phyloP scores from a whole-genome alignment of 37 sponge, comb jelly and placozoan genomes.

The Aplysina aerophoba region DNA sequence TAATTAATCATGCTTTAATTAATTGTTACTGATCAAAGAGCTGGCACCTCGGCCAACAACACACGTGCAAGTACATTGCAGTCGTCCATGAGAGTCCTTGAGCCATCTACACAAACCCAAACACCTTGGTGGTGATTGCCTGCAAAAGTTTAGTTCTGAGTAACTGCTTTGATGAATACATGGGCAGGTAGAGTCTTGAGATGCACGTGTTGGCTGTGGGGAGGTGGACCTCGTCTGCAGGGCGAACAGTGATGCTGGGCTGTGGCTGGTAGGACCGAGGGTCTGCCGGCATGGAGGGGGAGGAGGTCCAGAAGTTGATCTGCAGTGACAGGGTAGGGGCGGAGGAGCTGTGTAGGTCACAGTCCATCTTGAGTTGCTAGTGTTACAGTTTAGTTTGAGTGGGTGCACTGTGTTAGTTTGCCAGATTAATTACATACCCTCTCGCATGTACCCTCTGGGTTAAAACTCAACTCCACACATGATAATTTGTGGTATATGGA shows the following conservation, averaged over 20 bases:
- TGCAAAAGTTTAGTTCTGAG: conserved; percentile 81
- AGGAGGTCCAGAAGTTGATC: conserved; percentile 97
- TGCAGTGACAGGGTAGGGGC: background rate
- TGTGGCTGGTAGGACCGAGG: conserved; percentile 91
- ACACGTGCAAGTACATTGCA: too few relatives aligned
- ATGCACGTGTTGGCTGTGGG: conserved; percentile 99
- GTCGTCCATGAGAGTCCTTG: too few relatives aligned
- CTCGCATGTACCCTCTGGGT: background rate
- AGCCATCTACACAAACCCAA: conserved; percentile 83
- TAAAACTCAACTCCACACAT: too few relatives aligned
- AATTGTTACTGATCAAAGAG: too few relatives aligned
- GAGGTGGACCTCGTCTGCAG: conserved; percentile 88
- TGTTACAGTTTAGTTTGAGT: too few relatives aligned
- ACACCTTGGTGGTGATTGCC: conserved; percentile 93
- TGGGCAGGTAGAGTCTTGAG: conserved; percentile 92
- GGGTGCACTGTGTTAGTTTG: too few relatives aligned
- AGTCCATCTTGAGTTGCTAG: too few relatives aligned
- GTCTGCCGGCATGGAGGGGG: conserved; percentile 89
- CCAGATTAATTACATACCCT: background rate
- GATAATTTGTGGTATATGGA: too few relatives aligned
- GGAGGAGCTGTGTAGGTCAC: too few relatives aligned
- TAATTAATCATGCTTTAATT: too few relatives aligned
- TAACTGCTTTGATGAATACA: conserved; percentile 78
- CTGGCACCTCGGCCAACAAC: too few relatives aligned
- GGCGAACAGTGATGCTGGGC: conserved; percentile 91